Evolutionary conservation across 1,140 invertebrate genomes (phyloP).

Genomic region (Ips typographus): DNA sequence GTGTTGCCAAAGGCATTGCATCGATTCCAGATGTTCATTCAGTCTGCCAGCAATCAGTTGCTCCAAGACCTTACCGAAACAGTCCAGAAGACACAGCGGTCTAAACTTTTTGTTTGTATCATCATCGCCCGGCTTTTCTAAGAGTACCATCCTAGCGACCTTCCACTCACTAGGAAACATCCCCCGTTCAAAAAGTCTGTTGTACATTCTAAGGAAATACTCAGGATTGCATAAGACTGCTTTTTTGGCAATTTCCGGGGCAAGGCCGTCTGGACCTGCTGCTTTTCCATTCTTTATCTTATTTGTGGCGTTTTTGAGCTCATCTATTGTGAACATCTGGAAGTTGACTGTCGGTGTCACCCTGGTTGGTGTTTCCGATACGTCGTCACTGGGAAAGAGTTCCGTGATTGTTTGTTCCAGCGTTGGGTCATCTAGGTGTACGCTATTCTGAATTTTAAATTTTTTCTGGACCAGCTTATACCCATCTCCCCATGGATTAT

Average conservation of each 20-base stretch:
- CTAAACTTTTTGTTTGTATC: conserved; percentile 21
- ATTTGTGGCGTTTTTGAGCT: conserved; percentile 24
- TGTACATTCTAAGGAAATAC: conserved; percentile 7
- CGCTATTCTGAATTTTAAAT: too few relatives aligned
- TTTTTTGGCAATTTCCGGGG: conserved; percentile 33
- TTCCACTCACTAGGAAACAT: conserved; percentile 29
- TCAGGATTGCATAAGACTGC: not conserved
- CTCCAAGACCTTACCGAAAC: conserved; percentile 28
- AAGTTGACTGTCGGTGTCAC: too few relatives aligned
- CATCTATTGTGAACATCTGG: not conserved
- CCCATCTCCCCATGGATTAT: too few relatives aligned
- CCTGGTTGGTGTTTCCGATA: too few relatives aligned
- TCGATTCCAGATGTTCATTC: conserved; percentile 20
- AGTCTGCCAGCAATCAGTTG: conserved; percentile 15
- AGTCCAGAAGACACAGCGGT: conserved; percentile 29
- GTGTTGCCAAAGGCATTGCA: not conserved
- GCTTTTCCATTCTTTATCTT: conserved; percentile 36
- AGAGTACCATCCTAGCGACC: conserved; percentile 17
- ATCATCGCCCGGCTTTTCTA: conserved; percentile 6
- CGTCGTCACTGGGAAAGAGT: too few relatives aligned
- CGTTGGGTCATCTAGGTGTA: not conserved
- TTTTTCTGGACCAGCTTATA: too few relatives aligned
- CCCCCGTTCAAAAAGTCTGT: not conserved
- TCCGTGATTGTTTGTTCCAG: not conserved
- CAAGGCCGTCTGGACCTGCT: conserved; percentile 40